Evolutionary conservation across 1,140 invertebrate genomes (phyloP), one percentile per base, ranked within the genome.

Genomic region (Drosophila lini): DNA sequence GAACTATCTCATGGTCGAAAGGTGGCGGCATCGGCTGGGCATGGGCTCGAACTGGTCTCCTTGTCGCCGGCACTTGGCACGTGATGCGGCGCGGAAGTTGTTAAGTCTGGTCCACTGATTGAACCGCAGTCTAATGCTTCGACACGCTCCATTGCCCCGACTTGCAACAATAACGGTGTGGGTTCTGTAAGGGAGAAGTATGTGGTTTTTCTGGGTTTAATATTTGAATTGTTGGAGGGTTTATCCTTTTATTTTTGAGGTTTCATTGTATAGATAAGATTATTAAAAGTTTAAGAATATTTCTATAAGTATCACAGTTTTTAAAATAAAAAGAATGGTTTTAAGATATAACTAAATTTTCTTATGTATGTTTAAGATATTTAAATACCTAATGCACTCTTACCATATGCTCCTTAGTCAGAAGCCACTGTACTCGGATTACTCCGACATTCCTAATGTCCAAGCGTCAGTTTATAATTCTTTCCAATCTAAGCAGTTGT

Each of bases 381-480:
- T 25, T 0, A 0, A 9, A 53, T 22, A 15, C 7, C 8, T 15
- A 22, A 22, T 53, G 11, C 5, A 53, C 22, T 36, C 11, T 6
- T 5, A n/a, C 5, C 44, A 19, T 0, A 13, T 31, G 10, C 9
- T 7, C 5, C 28, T 9, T 73, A 61, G 11, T 6, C 5, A 13
- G 16, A 10, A 40, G 5, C 22, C 42, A 73, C 81, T 80, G 81
- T 78, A 62, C 2, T 22, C 13, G 13, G 25, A 36, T 55, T 56
- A 52, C 38, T 60, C 15, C 16, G 42, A 44, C 25, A 84, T 84
- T 80, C 81, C 81, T 42, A 77, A 50, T 80, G 81, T 74, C 81
- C 81, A 84, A 84, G 73, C 78, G 65, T 76, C 77, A 83, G 81
- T 80, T 80, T 80, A 84, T 80, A 80, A 80, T 74, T 74, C 69